A percentile compares a stretch with the other conserved stretches of the same genome.
Evolutionary conservation across 2,888 invertebrate genomes (phyloP).

Genomic region (Synanthedon andrenaeformis): DNA sequence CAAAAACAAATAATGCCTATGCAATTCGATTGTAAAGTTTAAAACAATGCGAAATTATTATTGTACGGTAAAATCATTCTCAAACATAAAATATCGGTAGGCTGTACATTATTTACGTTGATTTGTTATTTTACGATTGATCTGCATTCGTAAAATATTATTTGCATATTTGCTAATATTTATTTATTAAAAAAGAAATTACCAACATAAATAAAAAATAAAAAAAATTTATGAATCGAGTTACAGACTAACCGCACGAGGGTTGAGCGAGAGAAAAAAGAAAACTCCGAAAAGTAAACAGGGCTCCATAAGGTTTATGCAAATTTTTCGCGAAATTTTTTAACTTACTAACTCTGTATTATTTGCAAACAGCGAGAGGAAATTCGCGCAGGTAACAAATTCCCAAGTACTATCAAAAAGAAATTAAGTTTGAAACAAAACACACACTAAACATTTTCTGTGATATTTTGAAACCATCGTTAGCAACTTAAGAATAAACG

Average conservation of each 20-base stretch:
- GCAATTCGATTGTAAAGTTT: too few relatives aligned
- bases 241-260: slow-evolving; percentile 31
- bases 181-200: too few relatives aligned
- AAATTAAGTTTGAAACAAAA: slow-evolving; percentile 14
- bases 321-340: slow-evolving; percentile 57
- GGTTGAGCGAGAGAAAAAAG: slow-evolving; percentile 42
- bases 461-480: slow-evolving; percentile 3
- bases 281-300: slow-evolving; percentile 44
- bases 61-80: too few relatives aligned
- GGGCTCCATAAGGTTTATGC: slow-evolving; percentile 54
- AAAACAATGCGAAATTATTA: too few relatives aligned
- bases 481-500: too few relatives aligned
- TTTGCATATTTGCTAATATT: too few relatives aligned
- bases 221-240: slow-evolving; percentile 29
- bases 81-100: too few relatives aligned
- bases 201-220: too few relatives aligned
- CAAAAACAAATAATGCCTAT: too few relatives aligned
- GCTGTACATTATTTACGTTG: too few relatives aligned
- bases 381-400: background rate
- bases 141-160: too few relatives aligned
- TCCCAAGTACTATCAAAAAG: background rate
- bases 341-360: slow-evolving; percentile 52
- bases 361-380: slow-evolving; percentile 46
- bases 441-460: slow-evolving; percentile 36
- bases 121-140: too few relatives aligned